A percentile compares a stretch with the other conserved stretches of the same genome.
phyloP scores from a whole-genome alignment of 2,888 invertebrate species.

The Stegophylla sp. region DNA sequence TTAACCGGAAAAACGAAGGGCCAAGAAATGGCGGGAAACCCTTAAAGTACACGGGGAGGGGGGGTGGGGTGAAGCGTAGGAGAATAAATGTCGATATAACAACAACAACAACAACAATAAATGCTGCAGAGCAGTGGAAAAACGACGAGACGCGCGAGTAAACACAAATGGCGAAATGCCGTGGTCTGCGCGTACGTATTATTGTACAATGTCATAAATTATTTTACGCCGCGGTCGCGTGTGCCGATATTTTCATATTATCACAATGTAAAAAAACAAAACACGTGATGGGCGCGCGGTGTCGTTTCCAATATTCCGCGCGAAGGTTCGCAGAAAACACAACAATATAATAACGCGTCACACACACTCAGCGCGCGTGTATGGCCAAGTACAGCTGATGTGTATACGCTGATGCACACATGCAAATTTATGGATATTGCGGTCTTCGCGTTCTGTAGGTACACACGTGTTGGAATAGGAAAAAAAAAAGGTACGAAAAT shows the following conservation, averaged over 20 bases:
- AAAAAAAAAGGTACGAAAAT: too few species aligned
- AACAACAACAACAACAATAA: too few species aligned
- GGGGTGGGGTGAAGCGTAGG: too few species aligned
- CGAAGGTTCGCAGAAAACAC: not conserved
- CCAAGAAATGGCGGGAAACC: too few species aligned
- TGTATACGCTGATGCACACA: not conserved
- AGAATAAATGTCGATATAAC: too few species aligned
- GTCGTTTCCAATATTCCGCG: constrained; percentile 15
- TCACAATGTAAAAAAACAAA: constrained; percentile 20
- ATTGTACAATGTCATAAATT: not conserved
- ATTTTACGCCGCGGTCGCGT: not conserved
- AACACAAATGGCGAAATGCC: not conserved
- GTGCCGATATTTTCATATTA: not conserved
- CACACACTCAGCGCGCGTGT: not conserved
- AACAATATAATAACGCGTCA: not conserved
- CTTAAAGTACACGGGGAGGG: too few species aligned
- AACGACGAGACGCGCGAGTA: not conserved
- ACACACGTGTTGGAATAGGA: too few species aligned
- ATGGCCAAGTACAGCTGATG: not conserved
- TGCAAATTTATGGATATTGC: not conserved
- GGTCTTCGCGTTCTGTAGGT: not conserved
- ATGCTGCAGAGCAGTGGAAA: too few species aligned
- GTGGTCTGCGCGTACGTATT: not conserved
- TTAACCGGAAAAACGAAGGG: too few species aligned
- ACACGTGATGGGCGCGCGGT: constrained; percentile 28